Evolutionary conservation across 1,140 invertebrate species (phyloP).

Genomic region (Phymorhynchus buccinoides): DNA sequence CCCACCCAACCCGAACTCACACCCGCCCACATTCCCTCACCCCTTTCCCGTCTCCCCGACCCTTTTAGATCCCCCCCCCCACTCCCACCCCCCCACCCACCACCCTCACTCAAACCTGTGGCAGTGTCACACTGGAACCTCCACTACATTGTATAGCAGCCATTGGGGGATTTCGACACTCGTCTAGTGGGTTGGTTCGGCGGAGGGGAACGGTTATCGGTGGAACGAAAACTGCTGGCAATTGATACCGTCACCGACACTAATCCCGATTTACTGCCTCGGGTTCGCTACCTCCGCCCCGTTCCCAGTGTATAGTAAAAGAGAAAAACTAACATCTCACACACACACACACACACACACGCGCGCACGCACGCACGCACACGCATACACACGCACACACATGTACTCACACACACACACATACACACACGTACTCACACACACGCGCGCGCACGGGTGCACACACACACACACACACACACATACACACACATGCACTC

Average conservation of each 20-base stretch:
- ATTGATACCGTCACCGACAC: background rate
- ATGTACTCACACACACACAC: background rate
- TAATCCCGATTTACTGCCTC: slow-evolving; percentile 14
- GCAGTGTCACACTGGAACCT: background rate
- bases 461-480: background rate
- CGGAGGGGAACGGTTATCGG: background rate
- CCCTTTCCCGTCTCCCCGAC: no score
- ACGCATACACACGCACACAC: background rate
- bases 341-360: background rate
- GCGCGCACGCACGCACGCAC: slow-evolving; percentile 4
- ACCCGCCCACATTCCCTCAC: no score
- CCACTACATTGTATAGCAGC: background rate
- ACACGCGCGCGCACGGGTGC: background rate
- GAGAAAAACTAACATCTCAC: background rate
- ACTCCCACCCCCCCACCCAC: no score
- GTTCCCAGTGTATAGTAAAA: background rate
- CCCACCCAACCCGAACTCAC: no score
- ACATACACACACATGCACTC: background rate
- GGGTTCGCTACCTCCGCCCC: background rate
- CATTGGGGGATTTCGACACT: background rate
- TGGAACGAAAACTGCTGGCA: background rate
- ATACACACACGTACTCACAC: background rate
- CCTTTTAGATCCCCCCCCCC: no score
- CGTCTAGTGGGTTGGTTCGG: background rate
- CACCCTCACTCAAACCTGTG: background rate